Evolutionary conservation across 2,888 invertebrate species (phyloP), one percentile per base, ranked within the genome.

Genomic region (Coenonympha arcania): DNA sequence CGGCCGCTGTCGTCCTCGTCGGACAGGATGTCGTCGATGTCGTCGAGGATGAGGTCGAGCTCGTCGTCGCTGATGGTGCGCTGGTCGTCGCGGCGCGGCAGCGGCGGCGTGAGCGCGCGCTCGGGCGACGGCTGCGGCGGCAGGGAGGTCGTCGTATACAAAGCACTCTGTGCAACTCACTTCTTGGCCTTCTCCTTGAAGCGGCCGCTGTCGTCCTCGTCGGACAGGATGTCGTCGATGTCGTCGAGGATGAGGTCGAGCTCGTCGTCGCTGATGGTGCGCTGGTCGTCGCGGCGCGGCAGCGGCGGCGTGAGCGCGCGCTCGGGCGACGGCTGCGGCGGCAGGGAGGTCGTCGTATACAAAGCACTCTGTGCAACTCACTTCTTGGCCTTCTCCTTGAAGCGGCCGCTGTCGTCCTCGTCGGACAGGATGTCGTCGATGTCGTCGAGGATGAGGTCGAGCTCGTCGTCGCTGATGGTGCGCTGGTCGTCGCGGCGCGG

Each of bases 341-440:
- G n/a, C n/a, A n/a, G n/a, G n/a, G n/a, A n/a, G n/a, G n/a, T n/a
- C n/a, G n/a, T n/a, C n/a, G n/a, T n/a, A n/a, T n/a, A n/a, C n/a
- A n/a, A n/a, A n/a, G n/a, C n/a, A n/a, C n/a, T n/a, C n/a, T n/a
- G n/a, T n/a, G 11, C 4, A 1, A 65, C 72, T 65, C 0, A 74
- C 76, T 71, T 71, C 13, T 57, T 63, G 11, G 62, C 24, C 46
- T 69, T 72, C 20, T 74, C 72, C 60, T 79, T 79, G 57, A 76
- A 78, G 40, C 76, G 59, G 1, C 74, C 74, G 8, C 58, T 57
- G 48, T 82, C 83, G 0, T 83, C 84, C 1, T 82, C 83, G 6
- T 83, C 82, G 1, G 80, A 79, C 6, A 85, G 71, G n/a, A 85
- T 83, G 6, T 76, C 82, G 58, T 86, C 84, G 57, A 86, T 83